Conservation (phyloP, 2,113 vertebrate genomes). For the Emydocephalus ijimae region DNA sequence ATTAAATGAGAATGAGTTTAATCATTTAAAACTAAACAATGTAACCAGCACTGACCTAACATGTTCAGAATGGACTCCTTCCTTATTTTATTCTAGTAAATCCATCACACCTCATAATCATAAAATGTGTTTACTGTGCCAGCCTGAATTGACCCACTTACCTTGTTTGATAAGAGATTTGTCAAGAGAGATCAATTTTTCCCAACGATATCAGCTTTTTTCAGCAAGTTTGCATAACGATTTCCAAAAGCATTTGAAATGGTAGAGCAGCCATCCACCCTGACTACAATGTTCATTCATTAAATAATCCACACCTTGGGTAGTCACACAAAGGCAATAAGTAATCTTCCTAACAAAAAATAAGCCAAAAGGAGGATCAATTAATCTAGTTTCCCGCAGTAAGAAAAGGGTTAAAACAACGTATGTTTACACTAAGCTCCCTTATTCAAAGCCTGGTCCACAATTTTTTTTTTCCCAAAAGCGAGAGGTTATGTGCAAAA, state of each 20-base stretch:
- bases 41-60: not conserved
- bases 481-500: constrained; percentile 34
- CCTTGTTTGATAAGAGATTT: constrained; percentile 56
- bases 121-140: not conserved
- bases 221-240: constrained; percentile 28
- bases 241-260: not conserved
- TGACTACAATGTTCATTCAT: constrained; percentile 25
- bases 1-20: not conserved
- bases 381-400: constrained; percentile 31
- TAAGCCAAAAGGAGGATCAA: constrained; percentile 46
- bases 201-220: constrained; percentile 53
- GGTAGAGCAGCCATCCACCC: constrained; percentile 52
- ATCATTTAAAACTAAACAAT: not conserved
- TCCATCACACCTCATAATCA: not conserved
- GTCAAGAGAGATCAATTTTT: constrained; percentile 42
- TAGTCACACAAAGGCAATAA: not conserved
- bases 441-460: constrained; percentile 36
- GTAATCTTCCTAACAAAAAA: constrained; percentile 28
- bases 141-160: constrained; percentile 37
- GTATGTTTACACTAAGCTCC: constrained; percentile 37
- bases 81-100: not conserved
- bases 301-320: constrained; percentile 8
- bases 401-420: constrained; percentile 38
- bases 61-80: not conserved
- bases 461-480: constrained; percentile 2